phyloP scores from a whole-genome alignment of 2,113 vertebrate genomes.

The Aythya baeri region DNA sequence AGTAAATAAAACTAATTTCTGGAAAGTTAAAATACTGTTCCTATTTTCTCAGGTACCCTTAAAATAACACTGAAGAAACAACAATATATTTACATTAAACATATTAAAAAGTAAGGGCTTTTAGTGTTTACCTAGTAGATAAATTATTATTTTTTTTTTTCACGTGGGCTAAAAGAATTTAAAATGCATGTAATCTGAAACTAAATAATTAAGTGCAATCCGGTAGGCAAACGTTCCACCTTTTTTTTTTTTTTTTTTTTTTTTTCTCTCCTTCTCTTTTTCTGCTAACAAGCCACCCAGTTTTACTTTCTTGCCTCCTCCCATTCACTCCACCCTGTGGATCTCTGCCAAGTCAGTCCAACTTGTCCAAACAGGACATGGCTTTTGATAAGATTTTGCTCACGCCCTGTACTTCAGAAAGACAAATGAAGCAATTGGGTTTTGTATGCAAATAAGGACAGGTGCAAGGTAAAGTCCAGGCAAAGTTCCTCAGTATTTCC shows the following conservation, averaged over 20 bases:
- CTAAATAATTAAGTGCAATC: conserved; percentile 73
- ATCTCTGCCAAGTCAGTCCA: conserved; percentile 75
- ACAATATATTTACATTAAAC: background rate
- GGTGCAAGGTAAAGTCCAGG: conserved; percentile 72
- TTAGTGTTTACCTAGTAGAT: conserved; percentile 34
- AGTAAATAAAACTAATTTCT: conserved; percentile 5
- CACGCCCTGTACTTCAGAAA: conserved; percentile 80
- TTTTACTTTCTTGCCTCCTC: conserved; percentile 82
- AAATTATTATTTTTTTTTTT: conserved; percentile 64
- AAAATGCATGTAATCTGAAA: conserved; percentile 63
- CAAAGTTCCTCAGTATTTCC: conserved; percentile 33
- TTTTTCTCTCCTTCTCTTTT: conserved; percentile 36
- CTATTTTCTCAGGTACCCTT: background rate
- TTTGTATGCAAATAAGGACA: conserved; percentile 80
- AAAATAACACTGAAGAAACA: background rate
- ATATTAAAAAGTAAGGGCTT: conserved; percentile 4
- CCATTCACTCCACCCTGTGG: conserved; percentile 80
- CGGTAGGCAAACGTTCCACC: conserved; percentile 75
- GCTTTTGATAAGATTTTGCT: conserved; percentile 81
- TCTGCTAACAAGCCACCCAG: conserved; percentile 73
- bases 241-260: conserved; percentile 35
- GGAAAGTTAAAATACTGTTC: background rate
- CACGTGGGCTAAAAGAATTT: conserved; percentile 55
- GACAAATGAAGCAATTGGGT: conserved; percentile 75
- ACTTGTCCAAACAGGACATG: conserved; percentile 85